phyloP scores from a whole-genome alignment of 2,797 vertebrate species.

The Philypnodon macrostomus region DNA sequence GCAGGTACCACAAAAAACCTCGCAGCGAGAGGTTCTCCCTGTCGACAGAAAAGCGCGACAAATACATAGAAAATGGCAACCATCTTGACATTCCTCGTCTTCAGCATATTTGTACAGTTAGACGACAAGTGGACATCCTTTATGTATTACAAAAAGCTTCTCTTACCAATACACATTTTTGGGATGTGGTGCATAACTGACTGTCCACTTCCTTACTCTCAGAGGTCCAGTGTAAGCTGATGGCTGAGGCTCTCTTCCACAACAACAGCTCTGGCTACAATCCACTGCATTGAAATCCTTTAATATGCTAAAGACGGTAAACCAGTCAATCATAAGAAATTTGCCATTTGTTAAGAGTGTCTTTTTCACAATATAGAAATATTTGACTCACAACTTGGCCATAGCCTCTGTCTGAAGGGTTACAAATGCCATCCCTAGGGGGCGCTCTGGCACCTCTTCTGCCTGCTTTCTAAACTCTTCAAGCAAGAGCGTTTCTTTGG shows the following conservation, averaged over 20 bases:
- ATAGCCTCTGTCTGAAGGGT: slow-evolving; percentile 88
- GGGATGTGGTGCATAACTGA: slow-evolving; percentile 85
- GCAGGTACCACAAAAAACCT: slow-evolving; percentile 83
- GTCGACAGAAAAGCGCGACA: slow-evolving; percentile 3
- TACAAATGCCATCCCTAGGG: slow-evolving; percentile 92
- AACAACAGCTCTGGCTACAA: slow-evolving; percentile 70
- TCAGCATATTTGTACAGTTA: background rate
- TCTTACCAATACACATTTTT: slow-evolving; percentile 90
- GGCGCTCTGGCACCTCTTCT: slow-evolving; percentile 61
- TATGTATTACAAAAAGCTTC: background rate
- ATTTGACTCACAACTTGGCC: slow-evolving; percentile 87
- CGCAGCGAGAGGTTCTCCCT: slow-evolving; percentile 89
- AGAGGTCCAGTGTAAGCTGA: slow-evolving; percentile 78
- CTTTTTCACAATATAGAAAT: background rate
- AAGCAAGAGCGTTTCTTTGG: slow-evolving; percentile 71
- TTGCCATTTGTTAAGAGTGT: too few relatives aligned
- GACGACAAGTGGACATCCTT: background rate
- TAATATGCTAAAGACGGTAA: slow-evolving; percentile 78
- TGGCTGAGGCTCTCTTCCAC: slow-evolving; percentile 78
- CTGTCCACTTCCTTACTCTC: slow-evolving; percentile 78
- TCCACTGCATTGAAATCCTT: slow-evolving; percentile 93
- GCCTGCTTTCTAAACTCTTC: slow-evolving; percentile 73
- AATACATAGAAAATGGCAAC: slow-evolving; percentile 14
- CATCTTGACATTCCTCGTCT: slow-evolving; percentile 1
- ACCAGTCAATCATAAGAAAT: background rate